Evolutionary conservation across 1,140 invertebrate species (phyloP), one percentile per base, ranked within the genome.

Genomic region (Amphibalanus amphitrite): DNA sequence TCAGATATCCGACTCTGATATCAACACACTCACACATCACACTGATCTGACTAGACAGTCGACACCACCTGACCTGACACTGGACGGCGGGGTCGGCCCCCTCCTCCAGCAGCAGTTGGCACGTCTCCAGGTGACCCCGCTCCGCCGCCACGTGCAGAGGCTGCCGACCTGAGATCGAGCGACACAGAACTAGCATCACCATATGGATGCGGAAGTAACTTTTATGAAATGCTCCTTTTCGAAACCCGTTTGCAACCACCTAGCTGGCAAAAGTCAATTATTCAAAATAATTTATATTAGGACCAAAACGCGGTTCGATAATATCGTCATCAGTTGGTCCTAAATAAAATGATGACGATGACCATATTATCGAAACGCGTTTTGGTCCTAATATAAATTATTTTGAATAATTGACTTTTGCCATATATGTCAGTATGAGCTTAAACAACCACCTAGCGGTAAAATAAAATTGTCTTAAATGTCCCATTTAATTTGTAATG

Each of bases 71-170:
- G 79, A 95, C 92, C 84, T 94, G 93, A 10, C 93, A 94, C 79
- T 92, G 92, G 74, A 86, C 88, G 73, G 90, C 84, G 0, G 93
- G 91, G 82, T 97, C 91, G 0, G 92, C 94, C 0, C 89, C 90
- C 78, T 97, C 93, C 77, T 94, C 91, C 3, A 98, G 81, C 0
- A 98, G 83, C 0, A 95, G 83, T 71, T 89, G 82, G 15, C 97
- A 83, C 0, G 94, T 93, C 30, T 88, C 85, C 20, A 96, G 79
- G 77, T 95, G 93, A 0, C 95, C 95, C 78, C 92, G 86, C 71
- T 89, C 86, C 0, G 93, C 91, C 0, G 93, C 92, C 3, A 95
- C 90, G 76, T 97, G 94, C 1, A 97, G 88, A 0, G 94, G 91
- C 0, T 93, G 95, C 80, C 95, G 90, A 25, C 95, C 95, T 98